phyloP scores from a whole-genome alignment of 2,113 vertebrate genomes.

The Brachirus orientalis region DNA sequence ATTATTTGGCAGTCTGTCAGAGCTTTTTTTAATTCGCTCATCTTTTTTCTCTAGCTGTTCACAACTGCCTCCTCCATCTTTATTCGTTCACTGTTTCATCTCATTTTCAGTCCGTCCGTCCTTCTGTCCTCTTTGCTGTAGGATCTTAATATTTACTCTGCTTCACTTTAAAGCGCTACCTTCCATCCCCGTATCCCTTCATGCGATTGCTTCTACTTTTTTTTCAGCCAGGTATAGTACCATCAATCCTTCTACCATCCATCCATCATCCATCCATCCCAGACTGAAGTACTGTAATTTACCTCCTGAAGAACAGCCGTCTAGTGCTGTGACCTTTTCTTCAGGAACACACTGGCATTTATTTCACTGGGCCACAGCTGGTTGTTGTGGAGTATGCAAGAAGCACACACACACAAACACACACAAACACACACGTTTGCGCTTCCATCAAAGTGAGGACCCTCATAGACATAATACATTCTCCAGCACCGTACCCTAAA shows the following conservation, averaged over 20 bases:
- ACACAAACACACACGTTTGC: not conserved
- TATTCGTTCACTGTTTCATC: too few relatives aligned
- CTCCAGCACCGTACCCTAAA: too few relatives aligned
- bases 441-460: too few relatives aligned
- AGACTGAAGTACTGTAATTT: conserved; percentile 51
- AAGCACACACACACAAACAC: not conserved
- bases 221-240: not conserved
- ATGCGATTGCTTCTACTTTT: not conserved
- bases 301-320: conserved; percentile 46
- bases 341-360: conserved; percentile 36
- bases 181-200: not conserved
- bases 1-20: too few relatives aligned
- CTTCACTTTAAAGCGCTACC: not conserved
- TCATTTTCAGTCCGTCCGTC: not conserved
- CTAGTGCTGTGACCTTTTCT: conserved; percentile 65
- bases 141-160: not conserved
- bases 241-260: not conserved
- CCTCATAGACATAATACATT: too few relatives aligned
- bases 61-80: too few relatives aligned
- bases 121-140: not conserved
- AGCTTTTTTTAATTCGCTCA: too few relatives aligned
- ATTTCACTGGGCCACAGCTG: conserved; percentile 41
- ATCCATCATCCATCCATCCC: not conserved
- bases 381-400: conserved; percentile 10
- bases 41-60: too few relatives aligned